These are phyloP conservation scores for Dicyrtoma fusca DNA, from an alignment of 2,888 invertebrate species.

Conservation along the genomic window DNA sequence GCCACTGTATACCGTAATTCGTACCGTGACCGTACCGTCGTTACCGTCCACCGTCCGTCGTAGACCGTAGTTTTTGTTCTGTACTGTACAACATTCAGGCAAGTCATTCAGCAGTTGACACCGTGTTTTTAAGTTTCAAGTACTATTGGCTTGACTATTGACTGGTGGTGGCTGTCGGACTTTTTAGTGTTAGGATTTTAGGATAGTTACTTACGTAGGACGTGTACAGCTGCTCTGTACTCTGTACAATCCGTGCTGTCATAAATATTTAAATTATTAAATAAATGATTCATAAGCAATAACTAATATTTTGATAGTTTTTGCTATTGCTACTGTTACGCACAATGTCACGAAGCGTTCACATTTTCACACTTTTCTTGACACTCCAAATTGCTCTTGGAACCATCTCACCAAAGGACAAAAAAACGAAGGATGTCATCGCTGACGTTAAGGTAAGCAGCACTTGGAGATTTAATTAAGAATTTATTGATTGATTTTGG, in stretches of 20 bases:
- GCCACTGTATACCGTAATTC: too few relatives aligned
- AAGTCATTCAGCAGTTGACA: too few relatives aligned
- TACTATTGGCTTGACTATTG: too few relatives aligned
- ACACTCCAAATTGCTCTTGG: constrained; percentile 33
- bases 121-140: too few relatives aligned
- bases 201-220: too few relatives aligned
- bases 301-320: not conserved
- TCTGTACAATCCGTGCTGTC: not conserved
- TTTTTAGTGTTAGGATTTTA: too few relatives aligned
- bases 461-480: too few relatives aligned
- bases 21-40: too few relatives aligned
- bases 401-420: constrained; percentile 53
- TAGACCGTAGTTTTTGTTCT: too few relatives aligned
- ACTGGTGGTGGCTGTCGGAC: too few relatives aligned
- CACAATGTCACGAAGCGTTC: constrained; percentile 11
- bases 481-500: not conserved
- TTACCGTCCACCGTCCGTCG: too few relatives aligned
- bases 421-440: constrained; percentile 43
- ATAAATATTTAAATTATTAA: not conserved
- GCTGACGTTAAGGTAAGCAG: constrained; percentile 31
- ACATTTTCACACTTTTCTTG: constrained; percentile 15
- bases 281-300: constrained; percentile 7
- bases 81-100: too few relatives aligned
- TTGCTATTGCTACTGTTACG: not conserved
- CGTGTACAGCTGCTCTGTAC: not conserved